Base-by-base conservation (phyloP, 2,888 invertebrate genomes). In the Diogma glabrata region DNA sequence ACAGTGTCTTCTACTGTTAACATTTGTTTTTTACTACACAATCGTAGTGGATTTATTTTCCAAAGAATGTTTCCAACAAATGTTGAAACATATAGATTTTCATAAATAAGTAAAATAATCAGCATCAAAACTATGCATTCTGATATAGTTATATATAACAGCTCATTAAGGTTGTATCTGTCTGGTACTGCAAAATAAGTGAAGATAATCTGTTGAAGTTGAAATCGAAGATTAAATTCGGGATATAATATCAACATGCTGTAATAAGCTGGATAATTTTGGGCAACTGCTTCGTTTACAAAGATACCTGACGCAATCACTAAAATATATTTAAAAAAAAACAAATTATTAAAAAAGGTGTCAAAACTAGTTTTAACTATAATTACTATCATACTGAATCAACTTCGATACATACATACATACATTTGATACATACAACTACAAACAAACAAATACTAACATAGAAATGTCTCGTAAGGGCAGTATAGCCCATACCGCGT, bases 1-100 rank as follows among this genome's bases (percentile, higher is more conserved):
- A 33, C 52, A 33, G 23, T 51, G n/a, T 49, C 40, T 16, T 46
- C 36, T 47, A 22, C 52, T 51, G 8, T 57, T 55, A 22, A 55
- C 49, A 33, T 53, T 54, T 12, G 51, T 47, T n/a, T 3, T 22
- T 43, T 43, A 5, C 20, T 43, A n/a, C 43, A 43, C n/a, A n/a
- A n/a, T n/a, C 43, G 43, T 7, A 43, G 20, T 14, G 43, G 43
- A 22, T 22, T 43, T 22, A 43, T 22, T 43, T 7, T 12, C 43
- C 22, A 20, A 7, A 43, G n/a, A 22, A 43, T n/a, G 23, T 43
- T 43, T 14, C 14, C 23, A 14, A 43, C 43, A 22, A 23, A 20
- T 14, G 43, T 43, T 22, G 20, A 14, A 4, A 43, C 22, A n/a
- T 43, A 43, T 14, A 43, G 20, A 43, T 43, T 43, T 14, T 43